Percentiles rank a stretch among this genome's conserved stretches.
phyloP scores from a whole-genome alignment of 2,113 vertebrate species.

The Ptyas mucosa region DNA sequence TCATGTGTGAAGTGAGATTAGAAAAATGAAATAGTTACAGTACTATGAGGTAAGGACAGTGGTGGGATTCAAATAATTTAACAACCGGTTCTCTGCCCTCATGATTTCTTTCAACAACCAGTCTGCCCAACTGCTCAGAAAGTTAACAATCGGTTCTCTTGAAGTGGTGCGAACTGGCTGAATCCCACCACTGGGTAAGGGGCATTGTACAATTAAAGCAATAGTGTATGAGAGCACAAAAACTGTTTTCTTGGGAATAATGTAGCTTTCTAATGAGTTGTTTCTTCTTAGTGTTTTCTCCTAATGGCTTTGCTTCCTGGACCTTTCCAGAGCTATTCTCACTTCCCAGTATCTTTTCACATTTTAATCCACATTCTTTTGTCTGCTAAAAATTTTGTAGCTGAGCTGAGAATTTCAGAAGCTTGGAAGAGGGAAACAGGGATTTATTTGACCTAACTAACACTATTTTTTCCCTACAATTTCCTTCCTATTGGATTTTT shows the following conservation, averaged over 20 bases:
- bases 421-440: not conserved
- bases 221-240: not conserved
- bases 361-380: not conserved
- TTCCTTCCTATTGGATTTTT: not conserved
- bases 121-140: no score
- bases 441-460: not conserved
- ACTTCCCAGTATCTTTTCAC: not conserved
- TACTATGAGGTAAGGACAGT: not conserved
- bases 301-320: not conserved
- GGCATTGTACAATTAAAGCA: not conserved
- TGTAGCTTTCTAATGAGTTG: not conserved
- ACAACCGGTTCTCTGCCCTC: no score
- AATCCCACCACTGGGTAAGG: no score
- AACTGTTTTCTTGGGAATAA: not conserved
- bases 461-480: not conserved
- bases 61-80: no score
- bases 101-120: no score
- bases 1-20: not conserved
- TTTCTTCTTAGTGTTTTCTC: not conserved
- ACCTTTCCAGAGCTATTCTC: not conserved
- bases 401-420: not conserved
- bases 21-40: not conserved
- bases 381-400: not conserved
- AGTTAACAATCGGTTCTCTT: no score
- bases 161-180: no score